Evolutionary conservation across 2,113 vertebrate species (phyloP), one percentile per base, ranked within the genome.

Genomic region (Capreolus pygargus): DNA sequence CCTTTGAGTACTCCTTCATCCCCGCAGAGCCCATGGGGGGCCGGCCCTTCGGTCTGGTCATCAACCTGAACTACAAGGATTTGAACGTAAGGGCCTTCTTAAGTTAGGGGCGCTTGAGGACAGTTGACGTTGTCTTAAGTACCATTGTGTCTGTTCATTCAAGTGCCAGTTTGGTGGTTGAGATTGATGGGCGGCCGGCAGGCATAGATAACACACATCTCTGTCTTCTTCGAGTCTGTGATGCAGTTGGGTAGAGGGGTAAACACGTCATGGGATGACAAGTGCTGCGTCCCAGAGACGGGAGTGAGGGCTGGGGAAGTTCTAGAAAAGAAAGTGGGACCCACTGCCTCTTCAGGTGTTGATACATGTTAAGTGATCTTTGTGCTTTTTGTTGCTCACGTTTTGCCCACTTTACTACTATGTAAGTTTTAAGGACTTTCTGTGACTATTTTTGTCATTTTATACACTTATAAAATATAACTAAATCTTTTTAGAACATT

Each of bases 1-100:
- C 99, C 0, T 99, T 99, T 67, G 99, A 99, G 98, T 99, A 99
- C 64, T 99, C 99, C 64, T 99, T 99, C 99, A 99, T 99, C 98
- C 99, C 99, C 0, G 99, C 99, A 0, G 99, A 99, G 97, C 99
- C 99, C 0, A 99, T 99, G 99, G 99, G 99, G 0, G 99, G 99
- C 0, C 99, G 99, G 9, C 99, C 99, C 1, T 99, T 99, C 0
- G 99, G 99, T 8, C 99, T 99, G 1, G 99, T 99, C 97, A 99
- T 99, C 99, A 99, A 99, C 98, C 99, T 99, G 96, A 99, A 99
- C 99, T 99, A 99, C 99, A 99, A 99, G 97, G 99, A 99, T 98
- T 89, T 74, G 97, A 99, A 95, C 4, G 99, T 99, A 98, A 99
- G 99, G 43, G 39, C 30, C 27, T 19, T 36, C 89, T 87, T 30